Evolutionary conservation across 1,140 invertebrate genomes (phyloP), one percentile per base, ranked within the genome.

Genomic region (Oscheius sp.): DNA sequence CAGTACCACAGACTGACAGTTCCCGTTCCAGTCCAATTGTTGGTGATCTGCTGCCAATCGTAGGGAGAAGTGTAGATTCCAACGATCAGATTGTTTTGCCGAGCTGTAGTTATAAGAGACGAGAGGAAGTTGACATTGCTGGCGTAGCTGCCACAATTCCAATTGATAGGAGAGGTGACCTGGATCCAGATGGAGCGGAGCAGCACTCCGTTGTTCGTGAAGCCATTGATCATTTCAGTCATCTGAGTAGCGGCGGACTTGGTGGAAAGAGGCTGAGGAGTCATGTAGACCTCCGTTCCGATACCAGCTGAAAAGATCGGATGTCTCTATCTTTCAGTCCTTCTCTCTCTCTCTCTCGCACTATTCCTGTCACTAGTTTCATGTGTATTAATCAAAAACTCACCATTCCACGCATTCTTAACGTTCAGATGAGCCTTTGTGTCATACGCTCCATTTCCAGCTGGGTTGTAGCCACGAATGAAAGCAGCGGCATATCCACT

Each of bases 151-250:
- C 36, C 63, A n/a, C 10, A 4, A 26, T 18, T 35, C 72, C 72
- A 74, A 42, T 74, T 74, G 55, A 69, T 46, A 38, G 72, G 72
- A 15, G 64, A 68, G 29, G 72, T 74, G 46, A 74, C 72, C 45
- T 74, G 72, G 42, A 74, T 74, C 72, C 72, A 74, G 20, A 74
- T 34, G 34, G 64, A 42, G 49, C 65, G n/a, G n/a, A 68, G 36
- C 4, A 55, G 61, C 23, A 74, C 62, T 67, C 72, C 65, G 20
- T 36, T 67, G 34, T 46, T 62, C 35, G 28, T 45, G 26, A 74
- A 58, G 3, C 46, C 49, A 35, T 58, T 74, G 45, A 59, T 59
- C 10, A 68, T 18, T 31, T 61, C 46, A 46, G 67, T 65, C 18
- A 74, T 13, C 58, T 74, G 72, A 35, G 52, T 35, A 20, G 49